These are phyloP conservation scores for Ceratothoa steindachneri DNA, from an alignment of 2,888 invertebrate species.

Conservation along the genomic window DNA sequence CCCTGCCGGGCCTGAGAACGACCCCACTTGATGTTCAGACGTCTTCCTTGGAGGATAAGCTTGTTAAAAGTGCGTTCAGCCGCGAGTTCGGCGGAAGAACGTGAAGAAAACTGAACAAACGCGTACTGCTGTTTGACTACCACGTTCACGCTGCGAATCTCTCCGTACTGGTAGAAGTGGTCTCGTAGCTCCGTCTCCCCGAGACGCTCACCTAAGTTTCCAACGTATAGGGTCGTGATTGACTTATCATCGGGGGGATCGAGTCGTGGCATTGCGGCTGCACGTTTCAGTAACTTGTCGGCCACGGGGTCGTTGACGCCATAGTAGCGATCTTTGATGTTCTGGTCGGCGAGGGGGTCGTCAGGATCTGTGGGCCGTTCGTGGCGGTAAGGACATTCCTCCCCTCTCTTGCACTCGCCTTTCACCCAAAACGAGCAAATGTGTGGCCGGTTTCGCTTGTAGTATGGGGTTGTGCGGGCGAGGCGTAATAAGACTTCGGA, in stretches of 20 bases:
- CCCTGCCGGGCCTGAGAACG: conserved; percentile 78
- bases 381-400: conserved; percentile 93
- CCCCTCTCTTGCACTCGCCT: conserved; percentile 90
- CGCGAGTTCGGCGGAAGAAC: conserved; percentile 79
- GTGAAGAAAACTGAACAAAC: conserved; percentile 58
- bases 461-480: conserved; percentile 88
- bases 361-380: conserved; percentile 96
- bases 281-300: conserved; percentile 82
- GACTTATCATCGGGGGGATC: conserved; percentile 92
- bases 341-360: conserved; percentile 92
- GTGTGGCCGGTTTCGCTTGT: conserved; percentile 89
- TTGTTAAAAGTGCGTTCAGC: conserved; percentile 95
- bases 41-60: conserved; percentile 73
- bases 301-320: conserved; percentile 95
- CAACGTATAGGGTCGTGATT: conserved; percentile 96
- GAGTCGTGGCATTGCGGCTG: conserved; percentile 87
- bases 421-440: conserved; percentile 99
- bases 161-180: conserved; percentile 97
- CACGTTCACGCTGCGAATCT: conserved; percentile 87
- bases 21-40: conserved; percentile 98
- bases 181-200: conserved; percentile 60
- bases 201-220: conserved; percentile 53
- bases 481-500: conserved; percentile 78
- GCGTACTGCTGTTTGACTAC: conserved; percentile 80
- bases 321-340: conserved; percentile 88